phyloP scores from a whole-genome alignment of 2,888 invertebrate species.

The Rotaria macrura region DNA sequence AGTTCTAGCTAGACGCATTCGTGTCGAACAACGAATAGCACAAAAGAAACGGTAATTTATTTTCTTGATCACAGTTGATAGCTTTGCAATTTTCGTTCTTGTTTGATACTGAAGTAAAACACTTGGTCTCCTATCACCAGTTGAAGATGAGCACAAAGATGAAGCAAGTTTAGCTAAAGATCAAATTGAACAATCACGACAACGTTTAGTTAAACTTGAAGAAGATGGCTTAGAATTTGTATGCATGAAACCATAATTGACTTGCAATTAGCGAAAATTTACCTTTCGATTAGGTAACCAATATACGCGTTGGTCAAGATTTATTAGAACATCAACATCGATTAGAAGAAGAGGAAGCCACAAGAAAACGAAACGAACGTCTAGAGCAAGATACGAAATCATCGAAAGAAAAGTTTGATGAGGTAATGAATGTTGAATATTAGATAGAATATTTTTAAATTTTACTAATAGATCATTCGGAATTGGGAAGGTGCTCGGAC shows the following conservation, averaged over 20 bases:
- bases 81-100: no score
- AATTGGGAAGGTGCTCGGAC: constrained; percentile 50
- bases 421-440: constrained; percentile 38
- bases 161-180: constrained; percentile 46
- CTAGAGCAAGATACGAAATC: constrained; percentile 49
- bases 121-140: constrained; percentile 43
- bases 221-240: constrained; percentile 48
- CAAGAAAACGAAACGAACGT: constrained; percentile 45
- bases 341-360: constrained; percentile 45
- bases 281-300: constrained; percentile 38
- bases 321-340: constrained; percentile 44
- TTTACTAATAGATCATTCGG: constrained; percentile 44
- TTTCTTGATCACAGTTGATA: no score
- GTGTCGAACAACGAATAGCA: constrained; percentile 57
- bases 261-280: not conserved
- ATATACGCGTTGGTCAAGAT: constrained; percentile 49
- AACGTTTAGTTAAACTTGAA: constrained; percentile 45
- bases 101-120: constrained; percentile 41
- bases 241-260: not conserved
- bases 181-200: constrained; percentile 48
- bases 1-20: constrained; percentile 60
- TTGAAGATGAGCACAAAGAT: constrained; percentile 44
- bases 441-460: not conserved
- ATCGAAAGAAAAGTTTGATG: constrained; percentile 48
- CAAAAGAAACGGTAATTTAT: constrained; percentile 38